Evolutionary conservation across 1,140 invertebrate species (phyloP).

Genomic region (Rhagoletis pomonella): DNA sequence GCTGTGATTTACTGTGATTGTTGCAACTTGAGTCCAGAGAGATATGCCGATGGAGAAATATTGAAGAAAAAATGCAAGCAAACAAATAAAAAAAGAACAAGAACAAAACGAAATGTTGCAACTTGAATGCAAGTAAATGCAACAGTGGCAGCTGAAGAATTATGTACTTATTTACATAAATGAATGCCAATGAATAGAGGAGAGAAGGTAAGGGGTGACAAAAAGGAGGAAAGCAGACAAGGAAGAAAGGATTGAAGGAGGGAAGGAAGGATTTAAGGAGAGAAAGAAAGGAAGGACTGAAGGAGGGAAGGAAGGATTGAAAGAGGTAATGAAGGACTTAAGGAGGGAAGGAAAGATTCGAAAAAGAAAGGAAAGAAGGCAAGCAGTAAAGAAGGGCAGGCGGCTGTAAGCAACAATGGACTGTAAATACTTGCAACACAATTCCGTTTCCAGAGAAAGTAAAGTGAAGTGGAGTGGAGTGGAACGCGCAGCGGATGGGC

Average conservation of each 20-base stretch:
- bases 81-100: conserved; percentile 10
- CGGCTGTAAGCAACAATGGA: neutral
- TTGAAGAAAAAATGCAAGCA: conserved; percentile 33
- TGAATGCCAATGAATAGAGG: neutral
- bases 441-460: neutral
- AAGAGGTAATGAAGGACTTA: neutral
- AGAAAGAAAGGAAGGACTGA: neutral
- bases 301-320: neutral
- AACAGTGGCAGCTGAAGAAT: conserved; percentile 31
- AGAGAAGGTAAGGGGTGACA: neutral
- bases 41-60: neutral
- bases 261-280: neutral
- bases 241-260: neutral
- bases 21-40: neutral
- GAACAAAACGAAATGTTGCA: neutral
- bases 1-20: conserved; percentile 50
- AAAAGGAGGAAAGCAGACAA: neutral
- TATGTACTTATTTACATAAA: conserved; percentile 40
- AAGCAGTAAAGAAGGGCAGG: too few species aligned
- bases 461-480: neutral
- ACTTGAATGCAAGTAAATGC: conserved; percentile 13
- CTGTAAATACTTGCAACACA: neutral
- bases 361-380: too few species aligned
- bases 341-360: neutral
- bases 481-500: neutral